Evolutionary conservation across 2,888 invertebrate species (phyloP).

Genomic region (Cistogaster globosa): DNA sequence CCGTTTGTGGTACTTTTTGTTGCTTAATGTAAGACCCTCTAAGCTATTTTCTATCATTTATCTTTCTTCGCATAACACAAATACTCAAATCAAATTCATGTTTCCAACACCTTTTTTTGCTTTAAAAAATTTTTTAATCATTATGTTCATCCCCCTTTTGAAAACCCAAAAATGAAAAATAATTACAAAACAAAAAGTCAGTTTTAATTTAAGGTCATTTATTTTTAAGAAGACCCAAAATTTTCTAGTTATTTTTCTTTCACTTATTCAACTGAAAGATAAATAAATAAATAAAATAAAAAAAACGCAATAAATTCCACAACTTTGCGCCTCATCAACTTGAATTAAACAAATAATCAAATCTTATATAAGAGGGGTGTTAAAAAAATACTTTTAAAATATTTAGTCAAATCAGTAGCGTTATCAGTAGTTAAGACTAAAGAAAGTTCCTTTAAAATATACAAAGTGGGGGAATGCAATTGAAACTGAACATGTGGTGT

Average conservation of each 20-base stretch:
- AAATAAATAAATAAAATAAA: not conserved
- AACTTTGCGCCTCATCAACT: constrained; percentile 80
- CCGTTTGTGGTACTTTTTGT: not conserved
- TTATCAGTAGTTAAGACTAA: not conserved
- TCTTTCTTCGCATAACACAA: not conserved
- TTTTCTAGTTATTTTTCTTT: constrained; percentile 76
- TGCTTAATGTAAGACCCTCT: not conserved
- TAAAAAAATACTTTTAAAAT: constrained; percentile 37
- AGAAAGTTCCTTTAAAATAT: not conserved
- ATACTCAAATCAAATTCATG: not conserved
- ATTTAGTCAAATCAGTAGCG: not conserved
- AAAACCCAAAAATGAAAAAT: constrained; percentile 11
- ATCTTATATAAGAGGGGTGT: constrained; percentile 58
- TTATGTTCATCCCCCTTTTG: not conserved
- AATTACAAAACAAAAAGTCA: constrained; percentile 63
- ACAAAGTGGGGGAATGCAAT: constrained; percentile 70
- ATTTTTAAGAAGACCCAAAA: constrained; percentile 69
- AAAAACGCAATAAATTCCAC: constrained; percentile 79
- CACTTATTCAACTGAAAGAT: constrained; percentile 44
- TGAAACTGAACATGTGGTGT: constrained; percentile 79
- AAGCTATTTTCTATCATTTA: not conserved
- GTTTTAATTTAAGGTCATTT: constrained; percentile 68
- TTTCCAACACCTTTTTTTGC: not conserved
- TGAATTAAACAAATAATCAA: constrained; percentile 60
- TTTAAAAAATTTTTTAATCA: constrained; percentile 6